Evolutionary conservation across 64 coral and sea anemone genomes (phyloP), one percentile per base, ranked within the genome.

Genomic region (Pocillopora damicornis): DNA sequence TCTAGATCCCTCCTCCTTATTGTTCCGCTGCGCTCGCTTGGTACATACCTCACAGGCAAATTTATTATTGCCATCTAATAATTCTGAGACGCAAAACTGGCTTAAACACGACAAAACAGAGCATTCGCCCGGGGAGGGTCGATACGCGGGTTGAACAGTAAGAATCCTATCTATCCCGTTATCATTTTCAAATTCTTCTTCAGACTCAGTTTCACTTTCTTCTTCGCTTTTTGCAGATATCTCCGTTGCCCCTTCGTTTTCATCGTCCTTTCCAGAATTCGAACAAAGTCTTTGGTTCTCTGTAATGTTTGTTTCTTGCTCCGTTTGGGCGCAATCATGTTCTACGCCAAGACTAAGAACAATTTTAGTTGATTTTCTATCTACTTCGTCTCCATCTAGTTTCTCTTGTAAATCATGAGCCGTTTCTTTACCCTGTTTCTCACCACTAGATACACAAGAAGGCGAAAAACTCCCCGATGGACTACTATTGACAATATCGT

Each of bases 31-130:
- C 73, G 75, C 72, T 4, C 61, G 51, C 13, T 60, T 86, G 88
- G 76, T 94, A 16, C 93, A 94, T 56, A 77, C 73, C 20, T 94
- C 93, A 60, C 93, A 94, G 14, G 83, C 76, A 87, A 94, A 94
- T 37, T 90, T 94, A 45, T 94, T 90, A n/a, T 75, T 90, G 5
- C 93, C 93, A 60, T 90, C 78, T 17, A 94, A 59, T 15, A 82
- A 18, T 63, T 94, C 93, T 23, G 88, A 57, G 7, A 75, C 81
- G 80, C 93, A 94, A 77, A 94, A 94, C 36, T 80, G 62, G 75
- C 75, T 90, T 22, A 94, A 83, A 67, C 88, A 94, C 4, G 88
- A 87, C 76, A 87, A 57, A 22, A 90, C 93, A 30, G 88, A 94
- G 61, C 90, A 92, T 37, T 92, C 90, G 45, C 83, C 90, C 37